Base-by-base conservation (phyloP, 1,140 invertebrate species). In the Drosophila dunni region DNA sequence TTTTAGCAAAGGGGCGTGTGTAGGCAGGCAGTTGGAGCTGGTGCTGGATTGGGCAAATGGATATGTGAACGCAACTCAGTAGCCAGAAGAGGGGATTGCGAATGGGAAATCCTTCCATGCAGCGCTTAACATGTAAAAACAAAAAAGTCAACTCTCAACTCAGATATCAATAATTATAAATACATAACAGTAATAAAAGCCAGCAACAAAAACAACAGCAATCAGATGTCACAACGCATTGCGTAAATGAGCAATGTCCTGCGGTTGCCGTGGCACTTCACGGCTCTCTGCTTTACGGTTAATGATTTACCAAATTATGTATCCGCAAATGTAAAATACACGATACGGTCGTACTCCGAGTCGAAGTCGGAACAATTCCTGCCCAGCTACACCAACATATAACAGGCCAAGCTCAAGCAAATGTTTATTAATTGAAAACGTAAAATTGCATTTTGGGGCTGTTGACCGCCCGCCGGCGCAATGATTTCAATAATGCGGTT, bases 381-480 rank as follows among this genome's bases (percentile, higher is more conserved):
- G 13, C 7, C 15, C 13, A 17, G 10, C 15, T 24, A 6, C 79
- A 79, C 60, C 83, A 66, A 69, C 10, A n/a, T n/a, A n/a, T n/a
- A n/a, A n/a, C 38, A 42, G 40, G 29, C 13, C 20, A 42, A 36
- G 11, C 8, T 15, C 29, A 51, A 51, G 50, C 36, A 89, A 89
- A 89, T 89, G 84, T 89, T 89, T 89, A 89, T 89, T 89, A 89
- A 89, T 89, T 89, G 84, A 89, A 89, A 89, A 89, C 65, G 84
- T 89, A 89, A 89, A 89, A 89, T 89, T 89, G 84, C 84, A 89
- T 86, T 86, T 86, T 71, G 78, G 65, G 17, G 62, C 83, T 66
- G 75, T 70, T 71, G 62, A 65, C 61, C 79, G 71, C 42, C 46
- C 46, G 33, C 42, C 78, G 79, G 79, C 79, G 83, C 83, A 79